Conservation (phyloP, 2,888 invertebrate species). For the Polia nebulosa region DNA sequence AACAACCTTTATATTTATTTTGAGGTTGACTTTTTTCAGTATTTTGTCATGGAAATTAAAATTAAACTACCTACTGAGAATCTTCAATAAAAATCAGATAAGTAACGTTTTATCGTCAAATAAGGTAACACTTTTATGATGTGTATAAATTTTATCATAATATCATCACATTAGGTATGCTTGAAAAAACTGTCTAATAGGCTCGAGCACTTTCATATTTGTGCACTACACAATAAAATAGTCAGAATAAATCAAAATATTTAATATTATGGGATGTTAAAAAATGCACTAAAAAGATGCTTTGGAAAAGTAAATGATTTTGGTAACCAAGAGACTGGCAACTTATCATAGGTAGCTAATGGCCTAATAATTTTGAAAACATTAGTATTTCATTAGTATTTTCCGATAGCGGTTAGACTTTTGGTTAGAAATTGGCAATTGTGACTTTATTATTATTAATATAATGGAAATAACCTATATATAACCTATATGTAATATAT, state of each 20-base stretch:
- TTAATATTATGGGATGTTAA: background rate
- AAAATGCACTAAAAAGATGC: background rate
- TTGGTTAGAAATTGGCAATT: too few species aligned
- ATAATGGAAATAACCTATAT: too few species aligned
- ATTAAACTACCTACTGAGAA: background rate
- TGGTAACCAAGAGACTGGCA: background rate
- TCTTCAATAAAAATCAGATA: background rate
- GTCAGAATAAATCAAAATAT: constrained; percentile 2
- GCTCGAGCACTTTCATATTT: background rate
- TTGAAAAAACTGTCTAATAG: constrained; percentile 1
- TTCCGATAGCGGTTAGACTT: too few species aligned
- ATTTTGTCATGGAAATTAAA: background rate
- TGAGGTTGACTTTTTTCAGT: background rate
- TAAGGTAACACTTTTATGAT: constrained; percentile 25
- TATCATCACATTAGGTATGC: constrained; percentile 18
- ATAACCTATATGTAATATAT: too few species aligned
- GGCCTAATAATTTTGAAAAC: too few species aligned
- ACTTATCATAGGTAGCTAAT: too few species aligned
- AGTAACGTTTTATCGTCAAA: background rate
- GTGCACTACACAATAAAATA: background rate
- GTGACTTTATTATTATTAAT: too few species aligned
- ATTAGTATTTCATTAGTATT: too few species aligned
- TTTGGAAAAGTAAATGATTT: background rate
- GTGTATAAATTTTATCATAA: constrained; percentile 31
- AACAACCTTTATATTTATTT: background rate